phyloP scores from a whole-genome alignment of 2,888 invertebrate genomes.

The Operophtera brumata region DNA sequence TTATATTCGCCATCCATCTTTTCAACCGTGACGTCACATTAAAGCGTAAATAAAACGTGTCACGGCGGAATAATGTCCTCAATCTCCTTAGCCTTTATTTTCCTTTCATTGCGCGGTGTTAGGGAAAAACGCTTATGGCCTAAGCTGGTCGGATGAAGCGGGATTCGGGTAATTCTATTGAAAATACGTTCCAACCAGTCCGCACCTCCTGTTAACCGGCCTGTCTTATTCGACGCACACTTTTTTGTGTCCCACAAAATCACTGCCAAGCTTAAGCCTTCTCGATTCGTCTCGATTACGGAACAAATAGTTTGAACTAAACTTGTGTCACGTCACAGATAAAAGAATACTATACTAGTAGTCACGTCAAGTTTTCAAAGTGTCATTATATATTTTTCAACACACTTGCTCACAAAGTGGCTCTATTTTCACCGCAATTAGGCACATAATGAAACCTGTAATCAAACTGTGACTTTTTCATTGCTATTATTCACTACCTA shows the following conservation, averaged over 20 bases:
- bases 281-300: too few species aligned
- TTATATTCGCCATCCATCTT: conserved; percentile 56
- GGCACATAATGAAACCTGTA: too few species aligned
- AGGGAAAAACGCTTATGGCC: conserved; percentile 13
- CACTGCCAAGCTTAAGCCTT: not conserved
- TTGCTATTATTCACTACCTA: too few species aligned
- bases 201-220: conserved; percentile 1
- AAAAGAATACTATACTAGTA: too few species aligned
- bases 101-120: conserved; percentile 16
- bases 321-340: too few species aligned
- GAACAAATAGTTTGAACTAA: too few species aligned
- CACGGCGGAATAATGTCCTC: conserved; percentile 44
- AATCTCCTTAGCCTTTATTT: conserved; percentile 34
- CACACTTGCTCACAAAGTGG: too few species aligned
- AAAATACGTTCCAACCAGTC: conserved; percentile 5
- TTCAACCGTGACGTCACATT: conserved; percentile 52
- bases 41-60: conserved; percentile 54
- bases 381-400: too few species aligned
- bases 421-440: too few species aligned
- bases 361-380: too few species aligned
- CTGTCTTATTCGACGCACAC: not conserved
- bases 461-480: too few species aligned
- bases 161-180: conserved; percentile 24
- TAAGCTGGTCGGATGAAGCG: conserved; percentile 19
- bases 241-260: not conserved